These are phyloP conservation scores for Emydocephalus ijimae DNA, from an alignment of 2,113 vertebrate species.

Conservation along the genomic window DNA sequence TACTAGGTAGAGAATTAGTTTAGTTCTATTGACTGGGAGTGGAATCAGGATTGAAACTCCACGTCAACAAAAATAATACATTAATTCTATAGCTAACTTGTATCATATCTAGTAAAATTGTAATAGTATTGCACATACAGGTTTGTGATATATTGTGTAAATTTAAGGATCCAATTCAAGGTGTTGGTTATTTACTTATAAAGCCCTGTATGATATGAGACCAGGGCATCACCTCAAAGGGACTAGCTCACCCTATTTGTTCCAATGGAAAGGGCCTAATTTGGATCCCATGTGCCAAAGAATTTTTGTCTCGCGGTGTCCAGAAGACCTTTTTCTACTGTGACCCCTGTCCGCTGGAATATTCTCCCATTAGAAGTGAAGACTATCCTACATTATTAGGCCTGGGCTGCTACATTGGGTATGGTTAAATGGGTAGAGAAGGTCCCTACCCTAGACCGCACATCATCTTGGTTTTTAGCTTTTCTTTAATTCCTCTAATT, in stretches of 20 bases:
- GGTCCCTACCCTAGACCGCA: too few species aligned
- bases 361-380: too few species aligned
- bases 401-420: too few species aligned
- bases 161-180: neutral
- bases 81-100: neutral
- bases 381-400: too few species aligned
- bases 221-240: neutral
- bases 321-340: too few species aligned
- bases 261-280: neutral
- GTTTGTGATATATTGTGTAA: neutral
- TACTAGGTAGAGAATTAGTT: neutral
- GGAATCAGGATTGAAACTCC: neutral
- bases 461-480: too few species aligned
- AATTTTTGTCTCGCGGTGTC: neutral
- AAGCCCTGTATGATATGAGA: neutral
- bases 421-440: too few species aligned
- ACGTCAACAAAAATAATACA: neutral
- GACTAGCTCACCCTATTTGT: neutral
- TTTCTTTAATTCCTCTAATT: too few species aligned
- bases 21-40: neutral
- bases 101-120: neutral
- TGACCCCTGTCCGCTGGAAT: too few species aligned
- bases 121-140: neutral
- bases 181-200: neutral
- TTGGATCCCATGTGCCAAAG: neutral